Evolutionary conservation across 2,888 invertebrate species (phyloP), one percentile per base, ranked within the genome.

Genomic region (Neuroscelio doddi): DNA sequence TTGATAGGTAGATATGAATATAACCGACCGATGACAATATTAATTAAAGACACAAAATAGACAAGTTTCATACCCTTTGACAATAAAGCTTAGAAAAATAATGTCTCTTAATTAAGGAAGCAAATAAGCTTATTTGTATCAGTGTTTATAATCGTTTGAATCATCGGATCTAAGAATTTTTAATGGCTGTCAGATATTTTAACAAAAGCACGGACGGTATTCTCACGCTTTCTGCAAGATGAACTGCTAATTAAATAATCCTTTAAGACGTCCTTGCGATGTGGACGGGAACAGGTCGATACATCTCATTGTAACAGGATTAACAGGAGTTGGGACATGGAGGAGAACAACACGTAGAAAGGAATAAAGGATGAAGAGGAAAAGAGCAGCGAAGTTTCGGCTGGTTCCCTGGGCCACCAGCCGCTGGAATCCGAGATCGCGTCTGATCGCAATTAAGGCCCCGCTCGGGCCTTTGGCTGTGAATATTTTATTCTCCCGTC

Each of bases 361-460:
- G 57, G 59, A 67, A 57, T 65, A 69, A 70, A 68, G 67, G 57
- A 66, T 59, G 58, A 53, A 71, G 55, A 64, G 53, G 64, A 59
- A 53, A 36, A 42, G 51, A 58, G 67, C 64, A 36, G 42, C 21
- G 16, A 53, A 50, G 30, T 50, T 58, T 62, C 52, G 57, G 57
- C 51, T 63, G 74, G 74, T 62, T 75, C 72, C 68, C 69, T 74
- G 75, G 77, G 80, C 81, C 82, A 83, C 82, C 83, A 71, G 80
- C 78, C 79, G 79, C 73, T 80, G 83, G 83, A 84, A 84, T 84
- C 80, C 80, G 81, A 84, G 83, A 83, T 84, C 83, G 82, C 83
- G 83, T 83, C 82, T 80, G 83, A 83, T 82, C 82, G 83, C 82
- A 82, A 84, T 82, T 83, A 84, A 83, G 83, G 81, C 80, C 71